Evolutionary conservation across 2,113 vertebrate genomes (phyloP), one percentile per base, ranked within the genome.

Genomic region (Toxostoma redivivum): DNA sequence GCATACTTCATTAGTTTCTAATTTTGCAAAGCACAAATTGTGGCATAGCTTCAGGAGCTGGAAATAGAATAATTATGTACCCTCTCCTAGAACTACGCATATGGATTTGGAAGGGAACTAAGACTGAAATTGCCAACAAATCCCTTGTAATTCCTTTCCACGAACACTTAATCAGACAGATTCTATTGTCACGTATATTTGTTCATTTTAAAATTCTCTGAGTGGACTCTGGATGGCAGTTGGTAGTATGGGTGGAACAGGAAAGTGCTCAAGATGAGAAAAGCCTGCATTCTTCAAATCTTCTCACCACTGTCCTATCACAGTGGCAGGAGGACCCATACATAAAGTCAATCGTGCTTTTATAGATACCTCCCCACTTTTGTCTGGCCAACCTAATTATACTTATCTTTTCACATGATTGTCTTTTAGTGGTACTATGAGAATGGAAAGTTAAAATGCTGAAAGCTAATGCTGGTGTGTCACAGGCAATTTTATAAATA

Each of bases 1-100:
- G 30, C 35, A 35, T 70, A 69, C 50, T 95, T 90, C 58, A 94
- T 96, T 94, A 89, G 69, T 88, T 80, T 87, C 86, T 88, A 54
- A 73, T 90, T 94, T 92, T 85, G 54, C 37, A 82, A 72, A 87
- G 67, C 57, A 79, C 30, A 28, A 79, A 85, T 85, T 88, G 89
- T 91, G 86, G 81, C 65, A 77, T 85, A 69, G 47, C 66, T 88
- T 65, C 64, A 73, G 78, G 54, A 94, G 15, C 47, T 91, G 62
- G 81, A 95, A 95, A 94, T 47, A 84, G 65, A 92, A 79, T 18
- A 70, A 60, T 27, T 67, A 35, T 7, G 24, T 91, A 51, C 30
- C 30, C 27, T 79, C 38, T 91, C 44, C 38, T 76, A 76, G 35
- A 91, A 88, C 15, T 84, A 50, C 0, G 0, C 30, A 35, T 79